Percentiles rank a stretch among this genome's conserved stretches.
phyloP scores from a whole-genome alignment of 2,113 vertebrate species.

The Apteryx owenii region DNA sequence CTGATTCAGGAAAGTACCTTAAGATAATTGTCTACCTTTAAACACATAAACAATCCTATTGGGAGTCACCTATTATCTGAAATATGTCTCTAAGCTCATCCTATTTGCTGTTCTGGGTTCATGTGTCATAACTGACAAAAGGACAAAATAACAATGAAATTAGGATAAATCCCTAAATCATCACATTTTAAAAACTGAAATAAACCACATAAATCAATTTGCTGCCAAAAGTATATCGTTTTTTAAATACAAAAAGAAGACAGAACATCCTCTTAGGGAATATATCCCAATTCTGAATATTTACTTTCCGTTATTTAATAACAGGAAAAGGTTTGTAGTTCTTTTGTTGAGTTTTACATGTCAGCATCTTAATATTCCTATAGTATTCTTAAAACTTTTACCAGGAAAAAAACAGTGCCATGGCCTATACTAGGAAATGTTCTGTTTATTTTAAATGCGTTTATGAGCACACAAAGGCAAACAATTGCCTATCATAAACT shows the following conservation, averaged over 20 bases:
- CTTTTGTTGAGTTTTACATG: slow-evolving; percentile 81
- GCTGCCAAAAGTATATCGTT: slow-evolving; percentile 74
- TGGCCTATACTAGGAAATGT: slow-evolving; percentile 75
- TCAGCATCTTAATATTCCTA: slow-evolving; percentile 80
- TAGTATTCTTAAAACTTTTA: slow-evolving; percentile 76
- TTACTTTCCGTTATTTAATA: slow-evolving; percentile 84
- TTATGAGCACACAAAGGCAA: slow-evolving; percentile 73
- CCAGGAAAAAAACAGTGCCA: slow-evolving; percentile 77
- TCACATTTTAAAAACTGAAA: slow-evolving; percentile 76
- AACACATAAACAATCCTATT: not conserved
- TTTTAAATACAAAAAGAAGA: slow-evolving; percentile 68
- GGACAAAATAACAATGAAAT: slow-evolving; percentile 66
- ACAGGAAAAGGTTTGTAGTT: slow-evolving; percentile 83
- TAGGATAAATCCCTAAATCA: slow-evolving; percentile 71
- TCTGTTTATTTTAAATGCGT: slow-evolving; percentile 75
- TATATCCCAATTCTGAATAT: slow-evolving; percentile 78
- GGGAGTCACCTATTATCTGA: slow-evolving; percentile 19
- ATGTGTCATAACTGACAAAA: slow-evolving; percentile 36
- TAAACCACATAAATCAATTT: slow-evolving; percentile 68
- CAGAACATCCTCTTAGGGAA: slow-evolving; percentile 83
- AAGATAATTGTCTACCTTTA: not conserved
- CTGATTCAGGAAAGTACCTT: not conserved
- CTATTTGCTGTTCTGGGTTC: not conserved
- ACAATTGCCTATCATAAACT: slow-evolving; percentile 38
- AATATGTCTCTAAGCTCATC: slow-evolving; percentile 27